Evolutionary conservation across 30 jellyfish, hydroid and myxozoan species (phyloP).

Genomic region (Rhopilema esculentum): DNA sequence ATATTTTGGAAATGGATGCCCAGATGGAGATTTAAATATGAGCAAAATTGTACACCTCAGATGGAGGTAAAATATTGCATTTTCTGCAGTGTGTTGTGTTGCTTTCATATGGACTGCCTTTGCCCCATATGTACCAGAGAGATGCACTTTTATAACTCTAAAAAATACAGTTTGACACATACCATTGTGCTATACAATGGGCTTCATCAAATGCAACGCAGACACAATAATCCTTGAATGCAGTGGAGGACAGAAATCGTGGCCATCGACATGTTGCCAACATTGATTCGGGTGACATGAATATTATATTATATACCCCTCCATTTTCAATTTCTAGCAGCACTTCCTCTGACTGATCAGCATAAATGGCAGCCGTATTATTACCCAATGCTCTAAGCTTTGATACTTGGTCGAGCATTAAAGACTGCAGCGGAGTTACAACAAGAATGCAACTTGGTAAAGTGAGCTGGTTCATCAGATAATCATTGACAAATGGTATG

Average conservation of each 20-base stretch:
- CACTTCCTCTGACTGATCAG: constrained; percentile 31
- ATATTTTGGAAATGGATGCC: not conserved
- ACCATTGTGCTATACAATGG: constrained; percentile 45
- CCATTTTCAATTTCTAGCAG: constrained; percentile 3
- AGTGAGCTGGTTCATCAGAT: not conserved
- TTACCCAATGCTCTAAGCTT: constrained; percentile 4
- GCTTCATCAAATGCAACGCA: constrained; percentile 60
- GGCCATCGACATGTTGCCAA: constrained; percentile 32
- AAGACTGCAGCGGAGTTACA: constrained; percentile 21
- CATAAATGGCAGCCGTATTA: constrained; percentile 29
- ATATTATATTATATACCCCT: constrained; percentile 19
- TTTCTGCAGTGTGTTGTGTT: not conserved
- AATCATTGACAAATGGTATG: constrained; percentile 29
- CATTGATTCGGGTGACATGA: constrained; percentile 46
- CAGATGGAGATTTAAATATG: not conserved
- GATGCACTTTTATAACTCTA: not conserved
- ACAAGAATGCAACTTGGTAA: constrained; percentile 7
- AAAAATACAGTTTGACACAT: constrained; percentile 4
- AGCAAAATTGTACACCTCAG: not conserved
- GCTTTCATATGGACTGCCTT: not conserved
- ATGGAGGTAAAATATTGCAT: not conserved
- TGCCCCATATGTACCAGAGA: not conserved
- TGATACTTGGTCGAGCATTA: constrained; percentile 47
- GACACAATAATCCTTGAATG: constrained; percentile 21
- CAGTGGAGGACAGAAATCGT: constrained; percentile 11